Conservation (phyloP, 2,113 vertebrate genomes). For the Coryphaenoides rupestris region DNA sequence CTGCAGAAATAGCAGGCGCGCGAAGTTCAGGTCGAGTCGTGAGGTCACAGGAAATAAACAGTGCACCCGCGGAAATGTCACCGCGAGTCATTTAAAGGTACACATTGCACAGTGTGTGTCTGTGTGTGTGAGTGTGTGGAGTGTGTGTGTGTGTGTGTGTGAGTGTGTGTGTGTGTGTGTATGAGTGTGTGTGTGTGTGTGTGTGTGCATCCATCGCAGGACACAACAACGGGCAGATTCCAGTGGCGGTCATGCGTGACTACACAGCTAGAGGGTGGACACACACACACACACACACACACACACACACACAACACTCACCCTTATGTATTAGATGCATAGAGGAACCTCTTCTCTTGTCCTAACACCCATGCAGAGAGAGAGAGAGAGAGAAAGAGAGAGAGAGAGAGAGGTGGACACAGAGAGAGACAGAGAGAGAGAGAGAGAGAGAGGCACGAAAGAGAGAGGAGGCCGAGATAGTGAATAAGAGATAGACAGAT, state of each 20-base stretch:
- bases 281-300: conserved; percentile 22
- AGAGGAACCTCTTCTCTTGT: too few relatives aligned
- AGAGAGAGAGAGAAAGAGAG: too few relatives aligned
- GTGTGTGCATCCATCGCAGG: conserved; percentile 31
- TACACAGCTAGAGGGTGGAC: conserved; percentile 6
- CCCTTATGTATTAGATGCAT: not conserved
- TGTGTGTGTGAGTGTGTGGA: not conserved
- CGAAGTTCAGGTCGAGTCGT: not conserved
- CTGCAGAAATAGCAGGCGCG: too few relatives aligned
- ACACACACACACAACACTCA: conserved; percentile 13
- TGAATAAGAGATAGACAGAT: not conserved
- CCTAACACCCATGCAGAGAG: too few relatives aligned
- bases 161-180: conserved; percentile 1
- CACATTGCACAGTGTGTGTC: not conserved
- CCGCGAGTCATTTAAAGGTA: too few relatives aligned
- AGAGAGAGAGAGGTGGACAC: not conserved
- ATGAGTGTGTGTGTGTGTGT: conserved; percentile 8
- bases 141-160: conserved; percentile 8
- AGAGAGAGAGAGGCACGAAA: conserved; percentile 9
- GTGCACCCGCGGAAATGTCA: too few relatives aligned
- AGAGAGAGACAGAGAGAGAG: not conserved
- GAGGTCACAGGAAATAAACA: not conserved
- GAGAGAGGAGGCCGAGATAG: too few relatives aligned
- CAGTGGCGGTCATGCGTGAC: conserved; percentile 49
- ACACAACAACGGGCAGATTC: conserved; percentile 28